These are phyloP conservation scores for Calliopum simillimum DNA, from an alignment of 2,888 invertebrate genomes.

Conservation along the genomic window DNA sequence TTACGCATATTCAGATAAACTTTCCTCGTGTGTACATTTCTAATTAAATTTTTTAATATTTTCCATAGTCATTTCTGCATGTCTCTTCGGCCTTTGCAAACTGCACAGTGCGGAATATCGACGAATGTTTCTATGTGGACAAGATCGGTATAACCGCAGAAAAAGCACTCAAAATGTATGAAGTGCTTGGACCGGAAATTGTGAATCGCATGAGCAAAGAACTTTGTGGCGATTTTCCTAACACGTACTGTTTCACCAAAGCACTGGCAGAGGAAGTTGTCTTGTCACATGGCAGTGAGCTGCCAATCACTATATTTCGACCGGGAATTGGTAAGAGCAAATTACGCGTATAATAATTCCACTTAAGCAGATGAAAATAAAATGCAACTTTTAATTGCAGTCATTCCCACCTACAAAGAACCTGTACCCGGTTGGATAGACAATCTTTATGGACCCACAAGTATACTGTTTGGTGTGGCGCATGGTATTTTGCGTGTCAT, in stretches of 20 bases:
- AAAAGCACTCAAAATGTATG: slow-evolving; percentile 59
- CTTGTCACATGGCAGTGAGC: slow-evolving; percentile 69
- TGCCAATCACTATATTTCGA: slow-evolving; percentile 76
- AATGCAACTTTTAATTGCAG: slow-evolving; percentile 49
- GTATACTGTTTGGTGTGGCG: slow-evolving; percentile 68
- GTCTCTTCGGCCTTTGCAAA: slow-evolving; percentile 79
- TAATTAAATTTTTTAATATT: not conserved
- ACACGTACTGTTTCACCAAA: slow-evolving; percentile 81
- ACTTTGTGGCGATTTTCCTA: slow-evolving; percentile 68
- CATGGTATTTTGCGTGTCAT: slow-evolving; percentile 71
- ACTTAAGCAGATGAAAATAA: not conserved
- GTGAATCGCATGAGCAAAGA: slow-evolving; percentile 58
- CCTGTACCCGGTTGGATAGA: slow-evolving; percentile 77
- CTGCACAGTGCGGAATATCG: slow-evolving; percentile 67
- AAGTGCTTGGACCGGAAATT: slow-evolving; percentile 60
- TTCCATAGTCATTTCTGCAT: slow-evolving; percentile 70
- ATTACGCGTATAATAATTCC: not conserved
- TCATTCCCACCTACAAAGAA: slow-evolving; percentile 68
- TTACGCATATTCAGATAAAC: not conserved
- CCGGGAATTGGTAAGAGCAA: slow-evolving; percentile 74
- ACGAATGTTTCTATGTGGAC: slow-evolving; percentile 66
- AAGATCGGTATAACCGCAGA: slow-evolving; percentile 57
- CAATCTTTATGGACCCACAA: slow-evolving; percentile 74
- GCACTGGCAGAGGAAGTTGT: slow-evolving; percentile 76
- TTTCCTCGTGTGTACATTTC: not conserved